Base-by-base conservation (phyloP, 2,888 invertebrate species). In the Dynastes tityus region DNA sequence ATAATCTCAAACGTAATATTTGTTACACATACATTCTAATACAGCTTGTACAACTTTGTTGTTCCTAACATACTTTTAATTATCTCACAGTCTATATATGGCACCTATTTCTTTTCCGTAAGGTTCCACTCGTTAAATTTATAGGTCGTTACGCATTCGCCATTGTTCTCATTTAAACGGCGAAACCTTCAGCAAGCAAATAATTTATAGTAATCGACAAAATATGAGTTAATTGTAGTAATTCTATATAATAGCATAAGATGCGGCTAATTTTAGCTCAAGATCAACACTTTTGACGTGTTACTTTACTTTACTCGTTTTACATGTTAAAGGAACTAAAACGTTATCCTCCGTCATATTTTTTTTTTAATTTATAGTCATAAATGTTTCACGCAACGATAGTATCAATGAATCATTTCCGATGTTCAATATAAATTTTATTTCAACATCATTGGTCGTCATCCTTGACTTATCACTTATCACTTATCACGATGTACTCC, bases 141-240 rank as follows among this genome's bases (percentile, higher is more conserved):
- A 74, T 74, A 82, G 82, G 82, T 81, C 80, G 78, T 65, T 73
- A 79, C 77, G 78, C 79, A 79, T 78, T 74, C 27, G 29, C 22
- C 77, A 82, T 82, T 82, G 82, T 82, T 81, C 76, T 76, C 71
- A 81, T 81, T 81, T 82, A 82, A 80, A 79, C 49, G 76, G 78
- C 81, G 81, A 74, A 82, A 82, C 82, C 79, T 73, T 22, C 55
- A 68, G 13, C 55, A 75, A 51, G 76, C 49, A 68, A 79, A 73
- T 76, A 64, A 76, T 70, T 70, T 71, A 63, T 53, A 76, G 61
- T 58, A 58, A 49, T 63, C 29, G 37, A 53, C 16, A n/a, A 49
- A 58, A 64, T 53, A 32, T 55, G 49, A 68, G 27, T 55, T 61
- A 77, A 77, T 68, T 16, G 45, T 37, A 77, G n/a, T 61, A 29